Conservation (phyloP, 2,113 vertebrate genomes). For the Colistium nudipinnis region DNA sequence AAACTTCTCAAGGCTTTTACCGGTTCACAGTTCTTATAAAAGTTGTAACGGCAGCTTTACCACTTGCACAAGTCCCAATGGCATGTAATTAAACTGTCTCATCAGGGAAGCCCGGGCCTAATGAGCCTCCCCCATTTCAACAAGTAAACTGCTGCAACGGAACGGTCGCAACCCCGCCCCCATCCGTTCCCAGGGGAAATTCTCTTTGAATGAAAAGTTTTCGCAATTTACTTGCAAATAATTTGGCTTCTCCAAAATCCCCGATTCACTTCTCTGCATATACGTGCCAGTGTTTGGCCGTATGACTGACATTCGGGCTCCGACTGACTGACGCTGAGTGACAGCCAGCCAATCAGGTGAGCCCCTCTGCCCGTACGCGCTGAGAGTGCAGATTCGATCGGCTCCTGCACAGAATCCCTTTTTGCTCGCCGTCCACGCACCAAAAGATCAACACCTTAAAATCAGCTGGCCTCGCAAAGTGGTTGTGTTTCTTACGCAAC, state of each 20-base stretch:
- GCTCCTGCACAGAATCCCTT: constrained; percentile 33
- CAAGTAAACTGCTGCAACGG: constrained; percentile 62
- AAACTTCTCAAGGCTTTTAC: constrained; percentile 32
- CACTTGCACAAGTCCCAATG: constrained; percentile 55
- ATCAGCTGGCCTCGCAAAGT: constrained; percentile 28
- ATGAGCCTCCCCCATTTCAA: constrained; percentile 73
- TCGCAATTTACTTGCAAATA: constrained; percentile 65
- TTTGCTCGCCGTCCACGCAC: constrained; percentile 45
- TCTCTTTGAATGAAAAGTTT: constrained; percentile 61
- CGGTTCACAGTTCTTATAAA: constrained; percentile 39
- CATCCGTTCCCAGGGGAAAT: constrained; percentile 54
- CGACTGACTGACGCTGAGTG: constrained; percentile 66
- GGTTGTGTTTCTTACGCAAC: constrained; percentile 49
- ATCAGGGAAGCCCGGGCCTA: constrained; percentile 65
- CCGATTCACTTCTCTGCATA: constrained; percentile 37
- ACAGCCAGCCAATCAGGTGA: constrained; percentile 73
- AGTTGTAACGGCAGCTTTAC: constrained; percentile 60
- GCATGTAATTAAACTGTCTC: constrained; percentile 77
- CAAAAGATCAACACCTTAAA: constrained; percentile 30
- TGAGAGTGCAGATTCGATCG: constrained; percentile 62
- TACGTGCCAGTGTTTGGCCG: constrained; percentile 38
- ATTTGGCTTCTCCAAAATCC: constrained; percentile 45
- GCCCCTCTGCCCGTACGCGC: constrained; percentile 58
- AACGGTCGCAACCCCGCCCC: constrained; percentile 60
- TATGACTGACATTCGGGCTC: constrained; percentile 57